Evolutionary conservation across 2,888 invertebrate species (phyloP), one percentile per base, ranked within the genome.

Genomic region (Thera britannica): DNA sequence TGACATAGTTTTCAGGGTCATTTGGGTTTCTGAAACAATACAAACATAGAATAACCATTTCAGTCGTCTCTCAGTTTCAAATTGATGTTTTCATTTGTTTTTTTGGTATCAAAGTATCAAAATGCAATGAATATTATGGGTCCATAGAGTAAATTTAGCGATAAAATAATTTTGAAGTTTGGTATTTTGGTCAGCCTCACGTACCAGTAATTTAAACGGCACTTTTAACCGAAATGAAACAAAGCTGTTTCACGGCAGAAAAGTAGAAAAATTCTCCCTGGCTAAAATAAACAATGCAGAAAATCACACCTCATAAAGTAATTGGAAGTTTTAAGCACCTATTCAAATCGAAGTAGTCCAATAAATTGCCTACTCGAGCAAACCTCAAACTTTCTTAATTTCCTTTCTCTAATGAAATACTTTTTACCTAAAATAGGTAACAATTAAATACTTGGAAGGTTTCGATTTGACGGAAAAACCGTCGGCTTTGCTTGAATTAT

Each of bases 1-100:
- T 83, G 77, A 71, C 92, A 92, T 92, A 83, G 69, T 89, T 81
- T 80, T 78, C 38, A 72, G 46, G 62, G 68, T 70, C 61, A 62
- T 70, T 67, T 61, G 58, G 59, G 68, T 77, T 85, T 84, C 92
- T 92, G 92, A 72, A 92, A 92, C 88, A 89, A 90, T 75, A 49
- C 65, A 77, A 74, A 73, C 51, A 7, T n/a, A 23, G 49, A n/a
- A 44, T 63, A n/a, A 51, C 23, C 9, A 8, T 46, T 46, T 46
- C 9, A 2, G 9, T 46, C 9, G 9, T 2, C 2, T 9, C 44
- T 1, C 41, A 41, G n/a, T n/a, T 12, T 12, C 23, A 0, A 2
- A 9, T 34, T 34, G 34, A 5, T 49, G 6, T 23, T 54, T 54
- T 5, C n/a, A n/a, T n/a, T n/a, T n/a, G n/a, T n/a, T n/a, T 23